Evolutionary conservation across 92 coral and sea anemone species (phyloP), one percentile per base, ranked within the genome.

Genomic region (Palythoa grandis): DNA sequence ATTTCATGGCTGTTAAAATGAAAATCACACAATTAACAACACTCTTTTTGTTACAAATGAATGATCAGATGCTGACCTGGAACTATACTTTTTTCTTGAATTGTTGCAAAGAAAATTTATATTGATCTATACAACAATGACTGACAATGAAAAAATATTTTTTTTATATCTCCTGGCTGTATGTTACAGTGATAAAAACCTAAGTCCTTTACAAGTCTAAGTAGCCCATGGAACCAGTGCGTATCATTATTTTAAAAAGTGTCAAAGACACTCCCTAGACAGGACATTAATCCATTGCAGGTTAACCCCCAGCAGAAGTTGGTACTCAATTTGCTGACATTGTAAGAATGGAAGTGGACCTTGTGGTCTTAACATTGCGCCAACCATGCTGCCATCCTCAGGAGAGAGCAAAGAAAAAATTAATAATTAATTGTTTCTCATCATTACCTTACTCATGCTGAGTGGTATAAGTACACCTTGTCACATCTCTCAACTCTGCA

Each of bases 361-460:
- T 8, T 54, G 61, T 54, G 14, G 61, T 54, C 15, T 54, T 54
- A 54, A 54, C 61, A 54, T 11, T 54, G 61, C 15, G 19, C 61
- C 19, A 0, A 54, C 14, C 61, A 54, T 54, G 61, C 61, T 56
- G 16, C 61, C 61, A 56, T 56, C 61, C 61, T 56, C 61, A 56
- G 61, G 61, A 13, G 13, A 56, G 61, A 56, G 11, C 14, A 56
- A 56, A 56, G 61, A 7, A 56, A 56, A 56, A 56, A 0, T 56
- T 56, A 56, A 56, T 56, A 56, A 56, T 12, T 56, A 56, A 56
- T 56, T 12, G 61, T 56, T 56, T 56, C 19, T 56, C 61, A 7
- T 56, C 14, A 3, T 65, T 86, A 92, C 95, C 89, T 92, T 66
- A 92, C 91, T 84, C 93, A 68, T 72, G 72, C 91, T 35, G 95